A percentile compares a stretch with the other conserved stretches of the same genome.
phyloP scores from a whole-genome alignment of 2,888 invertebrate species.

The Ommatoiulus sabulosus region DNA sequence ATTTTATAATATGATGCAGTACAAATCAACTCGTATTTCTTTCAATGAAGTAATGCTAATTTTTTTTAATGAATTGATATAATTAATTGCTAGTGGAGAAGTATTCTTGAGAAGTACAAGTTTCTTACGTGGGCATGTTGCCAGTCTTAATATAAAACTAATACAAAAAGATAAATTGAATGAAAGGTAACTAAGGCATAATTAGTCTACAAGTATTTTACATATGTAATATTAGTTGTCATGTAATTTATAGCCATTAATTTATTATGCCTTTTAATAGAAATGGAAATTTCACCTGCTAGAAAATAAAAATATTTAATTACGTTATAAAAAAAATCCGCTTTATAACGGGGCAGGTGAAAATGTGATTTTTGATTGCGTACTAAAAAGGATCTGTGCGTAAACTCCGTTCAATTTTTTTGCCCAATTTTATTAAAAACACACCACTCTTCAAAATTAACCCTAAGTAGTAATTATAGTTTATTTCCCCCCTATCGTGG shows the following conservation, averaged over 20 bases:
- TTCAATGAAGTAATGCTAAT: background rate
- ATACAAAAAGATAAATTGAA: conserved; percentile 6
- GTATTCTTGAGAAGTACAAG: background rate
- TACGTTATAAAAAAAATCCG: background rate
- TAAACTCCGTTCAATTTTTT: background rate
- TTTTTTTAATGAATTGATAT: background rate
- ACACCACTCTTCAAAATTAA: background rate
- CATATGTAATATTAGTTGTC: background rate
- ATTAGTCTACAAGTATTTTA: background rate
- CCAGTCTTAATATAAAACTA: background rate
- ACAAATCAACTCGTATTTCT: background rate
- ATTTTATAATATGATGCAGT: background rate
- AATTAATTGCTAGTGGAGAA: background rate
- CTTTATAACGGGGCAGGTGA: background rate
- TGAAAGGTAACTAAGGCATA: conserved; percentile 21
- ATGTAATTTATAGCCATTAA: background rate
- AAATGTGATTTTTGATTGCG: background rate
- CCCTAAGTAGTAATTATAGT: background rate
- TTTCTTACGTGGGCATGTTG: background rate
- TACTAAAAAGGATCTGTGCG: background rate
- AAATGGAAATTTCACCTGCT: background rate
- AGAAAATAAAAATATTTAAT: background rate
- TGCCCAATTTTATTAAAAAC: background rate
- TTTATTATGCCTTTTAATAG: background rate
- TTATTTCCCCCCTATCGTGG: background rate